Percentiles rank a stretch among this genome's conserved stretches.
phyloP scores from a whole-genome alignment of 2,888 invertebrate genomes.

The Stenotaenia linearis region DNA sequence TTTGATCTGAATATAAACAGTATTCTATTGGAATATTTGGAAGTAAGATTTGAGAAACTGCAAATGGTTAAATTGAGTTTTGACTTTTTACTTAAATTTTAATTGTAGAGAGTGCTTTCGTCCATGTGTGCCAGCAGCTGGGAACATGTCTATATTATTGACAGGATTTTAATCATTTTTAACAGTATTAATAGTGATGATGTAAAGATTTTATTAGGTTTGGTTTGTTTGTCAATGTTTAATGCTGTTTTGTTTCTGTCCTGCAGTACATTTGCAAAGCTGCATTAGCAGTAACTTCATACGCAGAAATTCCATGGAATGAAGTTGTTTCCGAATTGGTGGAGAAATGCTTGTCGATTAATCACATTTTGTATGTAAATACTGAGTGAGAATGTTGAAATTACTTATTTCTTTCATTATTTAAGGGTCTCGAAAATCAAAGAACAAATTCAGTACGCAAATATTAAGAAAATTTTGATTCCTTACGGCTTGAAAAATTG shows the following conservation, averaged over 20 bases:
- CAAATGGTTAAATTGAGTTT: too few species aligned
- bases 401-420: too few species aligned
- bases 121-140: neutral
- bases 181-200: neutral
- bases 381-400: neutral
- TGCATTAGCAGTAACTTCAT: neutral
- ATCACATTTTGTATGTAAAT: neutral
- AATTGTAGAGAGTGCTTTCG: neutral
- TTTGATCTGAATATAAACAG: neutral
- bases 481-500: neutral
- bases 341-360: neutral
- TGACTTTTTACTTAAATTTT: too few species aligned
- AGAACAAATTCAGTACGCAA: neutral
- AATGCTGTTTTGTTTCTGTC: too few species aligned
- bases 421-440: neutral
- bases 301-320: neutral
- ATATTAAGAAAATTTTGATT: neutral
- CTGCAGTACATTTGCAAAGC: neutral
- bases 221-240: neutral
- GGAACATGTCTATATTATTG: neutral
- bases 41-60: neutral
- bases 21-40: neutral
- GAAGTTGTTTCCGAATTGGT: neutral
- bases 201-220: neutral
- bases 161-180: neutral